Conservation (phyloP, 2,113 vertebrate genomes). For the Formicarius rufipectus region DNA sequence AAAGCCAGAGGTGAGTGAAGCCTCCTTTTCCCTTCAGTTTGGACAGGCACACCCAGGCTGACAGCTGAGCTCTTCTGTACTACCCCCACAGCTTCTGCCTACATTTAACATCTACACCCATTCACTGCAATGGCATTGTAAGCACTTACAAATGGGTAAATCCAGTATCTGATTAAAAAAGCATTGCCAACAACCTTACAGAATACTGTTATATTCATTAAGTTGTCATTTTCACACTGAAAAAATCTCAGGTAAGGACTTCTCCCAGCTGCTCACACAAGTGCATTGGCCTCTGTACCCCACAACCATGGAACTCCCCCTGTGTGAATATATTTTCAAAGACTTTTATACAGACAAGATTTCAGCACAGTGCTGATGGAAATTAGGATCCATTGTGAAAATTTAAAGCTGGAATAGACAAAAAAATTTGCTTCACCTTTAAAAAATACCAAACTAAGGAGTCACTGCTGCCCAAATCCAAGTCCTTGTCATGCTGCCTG, state of each 20-base stretch:
- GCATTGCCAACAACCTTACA: background rate
- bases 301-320: background rate
- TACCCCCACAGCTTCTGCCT: background rate
- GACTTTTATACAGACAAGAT: background rate
- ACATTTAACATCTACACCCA: background rate
- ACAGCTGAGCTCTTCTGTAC: background rate
- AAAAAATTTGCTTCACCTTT: background rate
- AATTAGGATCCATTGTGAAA: background rate
- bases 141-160: background rate
- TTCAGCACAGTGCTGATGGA: background rate
- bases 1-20: background rate
- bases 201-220: background rate
- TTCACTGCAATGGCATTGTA: background rate
- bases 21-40: background rate
- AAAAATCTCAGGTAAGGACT: background rate
- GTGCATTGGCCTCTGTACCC: too few species aligned
- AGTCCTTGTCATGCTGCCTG: accelerated
- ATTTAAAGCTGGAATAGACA: background rate
- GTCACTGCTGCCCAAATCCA: background rate
- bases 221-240: background rate
- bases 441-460: background rate
- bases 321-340: background rate
- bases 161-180: background rate
- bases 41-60: background rate
- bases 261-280: background rate